Conservation (phyloP, 2,113 vertebrate species). For the Phylloscopus whistleri region DNA sequence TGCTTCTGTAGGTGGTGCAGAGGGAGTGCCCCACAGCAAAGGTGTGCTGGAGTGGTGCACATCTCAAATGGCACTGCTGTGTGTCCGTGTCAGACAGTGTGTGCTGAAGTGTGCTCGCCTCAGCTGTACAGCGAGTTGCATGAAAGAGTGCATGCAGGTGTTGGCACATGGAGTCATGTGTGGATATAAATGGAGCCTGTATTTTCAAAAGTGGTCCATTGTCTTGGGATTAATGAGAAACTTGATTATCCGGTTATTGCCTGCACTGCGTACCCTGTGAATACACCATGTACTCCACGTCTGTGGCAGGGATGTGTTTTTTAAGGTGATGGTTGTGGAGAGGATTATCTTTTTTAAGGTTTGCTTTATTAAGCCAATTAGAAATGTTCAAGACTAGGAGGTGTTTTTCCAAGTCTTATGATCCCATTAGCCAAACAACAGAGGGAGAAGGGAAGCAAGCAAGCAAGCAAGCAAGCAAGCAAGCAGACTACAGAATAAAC, state of each 20-base stretch:
- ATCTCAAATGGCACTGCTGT: rapidly evolving
- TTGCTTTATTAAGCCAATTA: conserved; percentile 48
- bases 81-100: rapidly evolving
- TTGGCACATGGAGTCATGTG: neutral
- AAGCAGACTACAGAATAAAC: neutral
- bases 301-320: neutral
- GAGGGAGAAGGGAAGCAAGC: conserved; percentile 4
- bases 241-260: conserved; percentile 45
- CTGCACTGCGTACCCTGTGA: neutral
- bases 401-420: conserved; percentile 26
- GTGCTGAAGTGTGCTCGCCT: neutral
- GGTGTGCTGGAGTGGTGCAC: rapidly evolving
- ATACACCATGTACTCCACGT: neutral
- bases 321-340: neutral
- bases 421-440: conserved; percentile 48
- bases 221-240: conserved; percentile 44
- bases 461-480: neutral
- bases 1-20: no score
- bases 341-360: conserved; percentile 18
- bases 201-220: conserved; percentile 20
- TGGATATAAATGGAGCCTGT: neutral
- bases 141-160: neutral
- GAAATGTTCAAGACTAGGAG: conserved; percentile 21
- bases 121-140: neutral
- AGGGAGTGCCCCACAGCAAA: neutral